These are phyloP conservation scores for Pandemis corylana DNA, from an alignment of 2,888 invertebrate species.

Conservation along the genomic window DNA sequence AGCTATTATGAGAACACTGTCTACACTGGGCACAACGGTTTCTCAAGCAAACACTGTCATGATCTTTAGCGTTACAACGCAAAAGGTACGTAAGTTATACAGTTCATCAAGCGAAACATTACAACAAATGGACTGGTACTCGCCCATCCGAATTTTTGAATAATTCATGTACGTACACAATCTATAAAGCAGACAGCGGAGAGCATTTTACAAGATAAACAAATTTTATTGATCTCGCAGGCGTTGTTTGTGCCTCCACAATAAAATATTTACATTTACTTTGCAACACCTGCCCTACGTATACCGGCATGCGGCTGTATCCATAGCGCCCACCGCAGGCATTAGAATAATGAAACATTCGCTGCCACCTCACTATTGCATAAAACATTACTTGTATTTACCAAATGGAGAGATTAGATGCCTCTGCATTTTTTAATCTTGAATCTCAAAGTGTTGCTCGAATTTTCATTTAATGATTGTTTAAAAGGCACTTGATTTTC, in stretches of 20 bases:
- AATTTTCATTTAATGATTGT: constrained; percentile 18
- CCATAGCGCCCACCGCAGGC: constrained; percentile 62
- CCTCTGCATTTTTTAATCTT: constrained; percentile 29
- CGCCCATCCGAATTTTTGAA: constrained; percentile 77
- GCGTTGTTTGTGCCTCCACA: constrained; percentile 81
- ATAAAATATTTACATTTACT: constrained; percentile 85
- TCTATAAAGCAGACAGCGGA: constrained; percentile 81
- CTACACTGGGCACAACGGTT: no score
- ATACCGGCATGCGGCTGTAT: constrained; percentile 45
- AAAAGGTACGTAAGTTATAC: constrained; percentile 59
- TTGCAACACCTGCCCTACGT: constrained; percentile 76
- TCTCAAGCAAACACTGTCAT: no score
- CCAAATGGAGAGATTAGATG: constrained; percentile 37
- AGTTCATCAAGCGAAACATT: constrained; percentile 76
- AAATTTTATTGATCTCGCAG: constrained; percentile 85
- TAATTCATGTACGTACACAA: constrained; percentile 81
- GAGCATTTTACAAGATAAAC: constrained; percentile 84
- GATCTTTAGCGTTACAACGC: constrained; percentile 33
- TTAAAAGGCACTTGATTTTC: constrained; percentile 15
- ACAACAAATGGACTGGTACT: constrained; percentile 75
- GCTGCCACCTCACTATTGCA: constrained; percentile 65
- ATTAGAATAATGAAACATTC: constrained; percentile 81
- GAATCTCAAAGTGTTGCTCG: constrained; percentile 6
- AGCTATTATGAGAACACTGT: no score
- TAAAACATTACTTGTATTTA: constrained; percentile 57